Evolutionary conservation across 2,113 vertebrate genomes (phyloP).

Genomic region (Spea bombifrons): DNA sequence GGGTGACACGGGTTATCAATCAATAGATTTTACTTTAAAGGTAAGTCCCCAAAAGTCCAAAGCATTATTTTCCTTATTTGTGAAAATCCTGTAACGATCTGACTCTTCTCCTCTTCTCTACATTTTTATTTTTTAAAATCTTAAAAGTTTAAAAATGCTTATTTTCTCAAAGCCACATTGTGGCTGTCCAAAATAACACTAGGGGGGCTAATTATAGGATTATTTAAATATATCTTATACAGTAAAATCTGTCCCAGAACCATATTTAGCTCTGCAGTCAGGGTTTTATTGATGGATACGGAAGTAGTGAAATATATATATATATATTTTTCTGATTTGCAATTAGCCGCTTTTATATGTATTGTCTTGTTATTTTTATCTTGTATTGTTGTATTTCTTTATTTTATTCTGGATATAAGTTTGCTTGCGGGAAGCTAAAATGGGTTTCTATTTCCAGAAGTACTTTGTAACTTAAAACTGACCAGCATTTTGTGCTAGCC

Average conservation of each 20-base stretch:
- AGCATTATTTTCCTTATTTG: no score
- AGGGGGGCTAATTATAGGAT: background rate
- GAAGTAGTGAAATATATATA: no score
- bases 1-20: no score
- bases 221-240: background rate
- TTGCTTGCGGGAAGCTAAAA: background rate
- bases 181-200: background rate
- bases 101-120: no score
- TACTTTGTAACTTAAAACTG: constrained; percentile 16
- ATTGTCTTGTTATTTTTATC: background rate
- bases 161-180: background rate
- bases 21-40: no score
- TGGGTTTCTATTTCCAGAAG: constrained; percentile 9
- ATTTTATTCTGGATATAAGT: background rate
- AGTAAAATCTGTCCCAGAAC: background rate
- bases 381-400: background rate
- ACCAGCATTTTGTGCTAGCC: background rate
- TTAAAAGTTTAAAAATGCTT: background rate
- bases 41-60: no score
- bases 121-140: no score
- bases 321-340: background rate
- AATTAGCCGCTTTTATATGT: background rate
- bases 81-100: no score
- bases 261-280: background rate
- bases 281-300: background rate